These are phyloP conservation scores for Sebastes cheni DNA, from an alignment of 2,797 vertebrate genomes.

Conservation along the genomic window DNA sequence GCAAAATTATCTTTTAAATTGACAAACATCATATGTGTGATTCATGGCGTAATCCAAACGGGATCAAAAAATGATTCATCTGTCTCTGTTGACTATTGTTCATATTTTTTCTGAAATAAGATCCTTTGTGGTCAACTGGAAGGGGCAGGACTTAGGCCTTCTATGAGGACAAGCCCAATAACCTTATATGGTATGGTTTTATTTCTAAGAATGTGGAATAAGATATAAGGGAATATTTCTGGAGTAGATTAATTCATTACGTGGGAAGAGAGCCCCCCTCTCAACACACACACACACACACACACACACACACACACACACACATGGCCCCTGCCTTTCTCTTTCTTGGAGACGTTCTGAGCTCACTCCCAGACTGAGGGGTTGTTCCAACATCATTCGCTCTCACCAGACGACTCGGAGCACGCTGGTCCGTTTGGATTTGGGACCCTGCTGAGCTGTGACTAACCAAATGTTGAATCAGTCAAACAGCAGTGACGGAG, in stretches of 20 bases:
- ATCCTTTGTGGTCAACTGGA: too few relatives aligned
- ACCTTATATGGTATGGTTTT: too few relatives aligned
- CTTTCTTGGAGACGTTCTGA: slow-evolving; percentile 24
- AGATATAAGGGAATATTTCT: neutral
- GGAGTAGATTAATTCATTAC: slow-evolving; percentile 14
- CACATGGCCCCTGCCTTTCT: neutral
- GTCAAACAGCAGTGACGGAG: slow-evolving; percentile 5
- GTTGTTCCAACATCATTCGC: slow-evolving; percentile 5
- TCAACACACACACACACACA: too few relatives aligned
- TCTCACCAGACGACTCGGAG: neutral
- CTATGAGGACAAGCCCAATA: too few relatives aligned
- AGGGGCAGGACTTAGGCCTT: too few relatives aligned
- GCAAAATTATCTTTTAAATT: too few relatives aligned
- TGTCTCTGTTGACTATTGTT: too few relatives aligned
- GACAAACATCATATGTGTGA: too few relatives aligned
- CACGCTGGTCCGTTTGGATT: slow-evolving; percentile 7
- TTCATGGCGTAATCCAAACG: too few relatives aligned
- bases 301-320: neutral
- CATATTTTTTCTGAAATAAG: too few relatives aligned
- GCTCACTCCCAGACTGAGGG: slow-evolving; percentile 23
- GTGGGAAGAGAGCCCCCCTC: neutral
- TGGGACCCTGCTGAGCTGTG: slow-evolving; percentile 40
- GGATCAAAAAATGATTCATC: too few relatives aligned
- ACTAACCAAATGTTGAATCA: slow-evolving; percentile 39
- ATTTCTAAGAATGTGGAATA: too few relatives aligned